A percentile compares a stretch with the other conserved stretches of the same genome.
Conservation (phyloP, 2,888 invertebrate genomes). For the Cantharis lateralis region DNA sequence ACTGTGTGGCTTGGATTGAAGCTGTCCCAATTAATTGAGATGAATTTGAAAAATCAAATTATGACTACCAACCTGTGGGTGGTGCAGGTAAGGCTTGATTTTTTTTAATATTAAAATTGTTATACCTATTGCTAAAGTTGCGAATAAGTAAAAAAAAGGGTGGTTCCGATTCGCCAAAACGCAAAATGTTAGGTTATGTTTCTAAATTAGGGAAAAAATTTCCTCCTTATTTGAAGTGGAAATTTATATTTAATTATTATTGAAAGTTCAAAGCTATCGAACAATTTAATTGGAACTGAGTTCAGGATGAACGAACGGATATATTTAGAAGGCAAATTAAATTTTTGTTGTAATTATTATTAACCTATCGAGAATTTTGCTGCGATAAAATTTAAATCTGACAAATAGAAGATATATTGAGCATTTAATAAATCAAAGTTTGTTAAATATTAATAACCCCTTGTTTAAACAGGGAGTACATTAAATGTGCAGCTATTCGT, state of each 20-base stretch:
- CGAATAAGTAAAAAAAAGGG: neutral
- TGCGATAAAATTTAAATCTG: neutral
- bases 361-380: neutral
- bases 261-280: neutral
- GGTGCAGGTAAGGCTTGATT: constrained; percentile 72
- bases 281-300: neutral
- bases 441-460: neutral
- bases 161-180: neutral
- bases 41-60: constrained; percentile 90
- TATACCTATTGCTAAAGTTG: neutral
- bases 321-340: neutral
- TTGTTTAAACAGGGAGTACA: neutral
- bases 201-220: neutral
- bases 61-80: constrained; percentile 96
- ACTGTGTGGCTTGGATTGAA: constrained; percentile 91
- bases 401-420: neutral
- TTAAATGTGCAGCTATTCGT: neutral
- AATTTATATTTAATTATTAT: neutral
- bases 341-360: neutral
- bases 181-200: neutral
- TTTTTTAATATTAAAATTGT: neutral
- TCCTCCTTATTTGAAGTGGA: neutral
- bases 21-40: constrained; percentile 87
- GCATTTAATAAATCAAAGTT: neutral
- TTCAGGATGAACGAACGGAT: neutral